phyloP scores from a whole-genome alignment of 2,797 vertebrate species.

The Darevskia nairensis region DNA sequence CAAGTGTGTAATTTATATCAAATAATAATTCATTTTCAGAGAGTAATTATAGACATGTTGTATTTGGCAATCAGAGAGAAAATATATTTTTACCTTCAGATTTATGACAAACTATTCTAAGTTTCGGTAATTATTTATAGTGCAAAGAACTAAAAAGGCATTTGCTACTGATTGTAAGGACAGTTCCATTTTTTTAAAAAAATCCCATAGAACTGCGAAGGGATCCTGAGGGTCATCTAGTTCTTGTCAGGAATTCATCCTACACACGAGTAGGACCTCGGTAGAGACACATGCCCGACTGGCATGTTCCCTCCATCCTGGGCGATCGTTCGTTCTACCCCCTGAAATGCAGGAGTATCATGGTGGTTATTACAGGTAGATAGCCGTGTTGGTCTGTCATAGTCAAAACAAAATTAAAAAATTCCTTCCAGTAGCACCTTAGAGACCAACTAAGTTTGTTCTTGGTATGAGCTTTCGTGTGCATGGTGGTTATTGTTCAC shows the following conservation, averaged over 20 bases:
- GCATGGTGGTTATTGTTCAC: not conserved
- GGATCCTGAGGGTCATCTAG: too few species aligned
- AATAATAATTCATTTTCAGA: constrained; percentile 23
- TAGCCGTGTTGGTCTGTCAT: too few species aligned
- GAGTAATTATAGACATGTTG: constrained; percentile 39
- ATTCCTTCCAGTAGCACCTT: too few species aligned
- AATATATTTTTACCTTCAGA: not conserved
- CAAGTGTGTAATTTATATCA: constrained; percentile 12
- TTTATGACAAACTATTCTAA: constrained; percentile 14
- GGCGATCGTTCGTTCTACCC: too few species aligned
- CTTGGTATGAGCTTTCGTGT: too few species aligned
- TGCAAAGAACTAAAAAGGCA: not conserved
- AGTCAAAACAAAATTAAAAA: too few species aligned
- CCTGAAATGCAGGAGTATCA: too few species aligned
- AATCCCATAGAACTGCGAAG: not conserved
- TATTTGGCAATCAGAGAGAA: constrained; percentile 1
- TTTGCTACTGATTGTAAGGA: not conserved
- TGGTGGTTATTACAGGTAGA: not conserved
- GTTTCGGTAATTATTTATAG: not conserved
- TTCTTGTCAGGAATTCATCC: too few species aligned
- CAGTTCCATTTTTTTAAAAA: not conserved
- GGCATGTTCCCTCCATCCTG: too few species aligned
- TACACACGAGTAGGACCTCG: too few species aligned
- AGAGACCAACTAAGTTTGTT: too few species aligned
- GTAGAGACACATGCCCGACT: too few species aligned